These are phyloP conservation scores for Ailuropoda melanoleuca DNA, from an alignment of 2,113 vertebrate species.

Conservation along the genomic window DNA sequence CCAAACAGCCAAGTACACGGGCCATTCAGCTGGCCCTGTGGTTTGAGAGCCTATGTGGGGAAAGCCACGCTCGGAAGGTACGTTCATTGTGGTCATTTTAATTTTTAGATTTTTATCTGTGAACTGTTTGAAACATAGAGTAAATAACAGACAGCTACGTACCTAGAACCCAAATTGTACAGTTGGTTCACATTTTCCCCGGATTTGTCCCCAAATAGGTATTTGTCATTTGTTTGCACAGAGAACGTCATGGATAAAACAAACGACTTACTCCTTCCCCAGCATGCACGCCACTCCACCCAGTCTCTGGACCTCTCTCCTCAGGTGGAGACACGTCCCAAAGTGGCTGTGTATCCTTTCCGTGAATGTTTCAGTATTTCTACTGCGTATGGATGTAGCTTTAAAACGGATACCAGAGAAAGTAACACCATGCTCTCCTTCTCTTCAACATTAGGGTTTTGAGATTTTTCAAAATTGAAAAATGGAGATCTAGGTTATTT, in stretches of 20 bases:
- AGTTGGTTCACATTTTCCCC: neutral
- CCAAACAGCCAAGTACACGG: neutral
- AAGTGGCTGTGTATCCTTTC: neutral
- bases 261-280: neutral
- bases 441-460: neutral
- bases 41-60: neutral
- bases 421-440: neutral
- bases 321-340: neutral
- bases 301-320: neutral
- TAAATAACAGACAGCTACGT: neutral
- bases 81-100: neutral
- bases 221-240: neutral
- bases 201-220: neutral
- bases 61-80: neutral
- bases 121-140: neutral
- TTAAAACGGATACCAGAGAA: neutral
- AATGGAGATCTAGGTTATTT: neutral
- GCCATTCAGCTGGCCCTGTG: neutral
- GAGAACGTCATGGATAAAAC: neutral
- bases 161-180: neutral
- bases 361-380: neutral
- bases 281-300: rapidly evolving
- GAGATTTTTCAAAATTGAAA: neutral
- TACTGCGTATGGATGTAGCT: neutral
- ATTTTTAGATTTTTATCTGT: neutral